Conservation (phyloP, 2,113 vertebrate species). For the Aptenodytes forsteri region DNA sequence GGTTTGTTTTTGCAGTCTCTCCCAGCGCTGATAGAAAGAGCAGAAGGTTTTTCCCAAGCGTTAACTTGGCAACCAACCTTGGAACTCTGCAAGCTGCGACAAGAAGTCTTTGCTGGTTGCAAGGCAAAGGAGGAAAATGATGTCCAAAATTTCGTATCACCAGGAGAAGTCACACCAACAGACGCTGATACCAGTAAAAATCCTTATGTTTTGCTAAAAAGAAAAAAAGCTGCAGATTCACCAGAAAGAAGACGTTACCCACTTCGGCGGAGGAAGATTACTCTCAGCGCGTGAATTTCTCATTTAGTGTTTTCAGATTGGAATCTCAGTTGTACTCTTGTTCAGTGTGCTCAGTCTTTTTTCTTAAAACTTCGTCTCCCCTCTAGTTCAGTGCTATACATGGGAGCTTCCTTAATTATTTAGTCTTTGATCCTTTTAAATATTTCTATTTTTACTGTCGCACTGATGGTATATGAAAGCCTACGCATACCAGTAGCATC, state of each 20-base stretch:
- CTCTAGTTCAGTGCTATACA: not conserved
- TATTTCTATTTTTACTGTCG: not conserved
- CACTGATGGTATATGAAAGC: not conserved
- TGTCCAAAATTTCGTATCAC: not conserved
- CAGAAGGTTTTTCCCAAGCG: constrained; percentile 82
- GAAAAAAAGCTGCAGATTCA: constrained; percentile 17
- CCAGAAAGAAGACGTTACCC: constrained; percentile 66
- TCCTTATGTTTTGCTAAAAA: constrained; percentile 46
- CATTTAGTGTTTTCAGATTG: not conserved
- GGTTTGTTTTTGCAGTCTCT: constrained; percentile 77
- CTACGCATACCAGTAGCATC: not conserved
- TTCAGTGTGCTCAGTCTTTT: not conserved
- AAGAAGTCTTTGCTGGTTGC: constrained; percentile 70
- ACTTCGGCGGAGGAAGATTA: constrained; percentile 50
- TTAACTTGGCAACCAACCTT: constrained; percentile 76
- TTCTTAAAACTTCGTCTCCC: not conserved
- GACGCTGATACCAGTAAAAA: constrained; percentile 2
- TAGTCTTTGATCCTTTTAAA: not conserved
- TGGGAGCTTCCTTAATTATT: not conserved
- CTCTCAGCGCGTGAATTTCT: constrained; percentile 6
- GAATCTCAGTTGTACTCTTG: not conserved
- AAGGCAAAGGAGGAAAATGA: not conserved
- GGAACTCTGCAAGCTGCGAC: constrained; percentile 76
- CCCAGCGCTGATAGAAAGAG: constrained; percentile 79
- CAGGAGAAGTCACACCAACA: constrained; percentile 67